Evolutionary conservation across 2,113 vertebrate species (phyloP).

Genomic region (Hydrochoerus hydrochaeris): DNA sequence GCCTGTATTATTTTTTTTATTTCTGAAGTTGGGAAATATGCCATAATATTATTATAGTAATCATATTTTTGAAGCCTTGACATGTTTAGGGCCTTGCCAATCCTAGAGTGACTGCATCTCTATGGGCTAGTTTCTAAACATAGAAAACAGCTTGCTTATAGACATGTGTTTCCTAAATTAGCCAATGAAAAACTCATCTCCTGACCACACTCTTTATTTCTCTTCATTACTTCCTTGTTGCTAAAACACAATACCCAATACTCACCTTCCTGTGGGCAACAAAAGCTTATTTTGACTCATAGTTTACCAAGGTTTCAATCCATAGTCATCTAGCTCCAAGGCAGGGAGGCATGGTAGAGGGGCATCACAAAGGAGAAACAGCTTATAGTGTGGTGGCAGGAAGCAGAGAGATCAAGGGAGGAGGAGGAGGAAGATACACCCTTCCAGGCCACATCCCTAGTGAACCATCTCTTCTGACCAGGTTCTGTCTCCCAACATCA

Average conservation of each 20-base stretch:
- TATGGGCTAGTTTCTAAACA: not conserved
- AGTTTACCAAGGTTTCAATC: not conserved
- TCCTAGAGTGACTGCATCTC: not conserved
- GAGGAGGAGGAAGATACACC: not conserved
- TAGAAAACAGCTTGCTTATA: not conserved
- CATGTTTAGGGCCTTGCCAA: not conserved
- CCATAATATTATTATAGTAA: not conserved
- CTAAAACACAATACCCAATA: not conserved
- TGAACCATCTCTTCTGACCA: not conserved
- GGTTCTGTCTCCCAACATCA: not conserved
- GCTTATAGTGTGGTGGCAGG: not conserved
- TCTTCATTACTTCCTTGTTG: not conserved
- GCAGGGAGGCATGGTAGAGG: not conserved
- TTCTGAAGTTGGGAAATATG: not conserved
- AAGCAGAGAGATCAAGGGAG: not conserved
- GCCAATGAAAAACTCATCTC: not conserved
- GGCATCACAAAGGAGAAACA: not conserved
- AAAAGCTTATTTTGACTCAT: not conserved
- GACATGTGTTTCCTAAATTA: not conserved
- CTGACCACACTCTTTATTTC: not conserved
- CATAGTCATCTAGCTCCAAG: not conserved
- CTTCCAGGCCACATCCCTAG: not conserved
- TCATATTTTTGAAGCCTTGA: not conserved
- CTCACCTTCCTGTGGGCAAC: too few species aligned
- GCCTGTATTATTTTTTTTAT: not conserved